Base-by-base conservation (phyloP, 2,888 invertebrate genomes). In the Oscheius myriophilus region DNA sequence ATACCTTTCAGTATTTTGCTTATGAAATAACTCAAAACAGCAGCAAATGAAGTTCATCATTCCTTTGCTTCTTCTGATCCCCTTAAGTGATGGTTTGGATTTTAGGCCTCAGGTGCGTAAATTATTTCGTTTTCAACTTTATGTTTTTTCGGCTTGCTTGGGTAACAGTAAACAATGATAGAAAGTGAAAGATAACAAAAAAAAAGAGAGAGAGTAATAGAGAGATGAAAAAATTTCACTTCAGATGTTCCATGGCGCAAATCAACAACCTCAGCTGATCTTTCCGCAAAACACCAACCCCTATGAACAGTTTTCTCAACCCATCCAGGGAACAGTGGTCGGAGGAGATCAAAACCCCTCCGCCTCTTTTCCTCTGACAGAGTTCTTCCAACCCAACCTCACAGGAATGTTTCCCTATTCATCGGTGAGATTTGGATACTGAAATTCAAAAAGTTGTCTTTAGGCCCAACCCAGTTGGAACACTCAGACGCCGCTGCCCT, bases 311-410 rank as follows among this genome's bases (percentile, higher is more conserved):
- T 46, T 61, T 46, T 33, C 33, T 33, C 45, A 45, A 16, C 61
- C 61, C 1, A 61, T 61, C 26, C 61, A 61, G 33, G 61, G 61
- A 3, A 25, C 46, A 4, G 33, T 61, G 3, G 46, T 46, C 33
- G 61, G 61, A 16, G 49, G 14, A 4, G 49, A 61, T 49, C 49
- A 49, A 33, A 25, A 25, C 18, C 61, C 61, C 12, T n/a, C 49
- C 11, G 61, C 61, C 18, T 61, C 61, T 26, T 61, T 61, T 26
- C 61, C 61, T 12, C n/a, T 61, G 61, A 61, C 61, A 1, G 61
- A 61, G 33, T 61, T 61, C 46, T 61, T 61, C 39, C n/a, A 45
- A 9, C 25, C 61, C 18, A 61, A 61, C 33, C 49, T 61, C 14
- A 46, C 61, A 16, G 61, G 49, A 1, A 61, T 61, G 23, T 26